Evolutionary conservation across 2,113 vertebrate genomes (phyloP).

Genomic region (Halcyon malimbica): DNA sequence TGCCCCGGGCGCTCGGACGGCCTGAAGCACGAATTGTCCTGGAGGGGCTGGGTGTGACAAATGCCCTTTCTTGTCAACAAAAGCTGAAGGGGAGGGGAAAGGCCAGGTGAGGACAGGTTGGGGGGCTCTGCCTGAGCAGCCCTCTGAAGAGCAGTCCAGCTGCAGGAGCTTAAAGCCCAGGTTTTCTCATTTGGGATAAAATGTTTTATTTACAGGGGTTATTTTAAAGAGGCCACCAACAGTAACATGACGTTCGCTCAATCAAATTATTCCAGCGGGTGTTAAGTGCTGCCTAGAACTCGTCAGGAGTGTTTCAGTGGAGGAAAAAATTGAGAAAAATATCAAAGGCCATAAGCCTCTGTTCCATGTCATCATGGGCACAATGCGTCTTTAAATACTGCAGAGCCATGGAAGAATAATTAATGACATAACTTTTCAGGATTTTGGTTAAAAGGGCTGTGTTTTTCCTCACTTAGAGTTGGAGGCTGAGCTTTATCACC

Average conservation of each 20-base stretch:
- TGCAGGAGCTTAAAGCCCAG: background rate
- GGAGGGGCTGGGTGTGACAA: background rate
- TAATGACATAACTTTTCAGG: background rate
- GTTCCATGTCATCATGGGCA: background rate
- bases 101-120: background rate
- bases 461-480: background rate
- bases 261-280: background rate
- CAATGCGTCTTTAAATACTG: background rate
- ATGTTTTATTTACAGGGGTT: background rate
- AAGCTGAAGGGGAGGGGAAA: background rate
- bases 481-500: background rate
- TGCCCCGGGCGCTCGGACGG: background rate
- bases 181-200: accelerated
- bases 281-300: background rate
- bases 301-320: background rate
- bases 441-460: background rate
- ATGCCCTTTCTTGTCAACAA: background rate
- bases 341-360: background rate
- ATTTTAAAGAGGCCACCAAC: background rate
- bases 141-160: accelerated
- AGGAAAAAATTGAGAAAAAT: background rate
- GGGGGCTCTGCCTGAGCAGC: background rate
- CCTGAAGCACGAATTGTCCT: background rate
- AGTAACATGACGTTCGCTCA: background rate
- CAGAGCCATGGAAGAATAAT: background rate